Percentiles rank a stretch among this genome's conserved stretches.
phyloP scores from a whole-genome alignment of 92 coral and sea anemone genomes.

The Bergia sp. region DNA sequence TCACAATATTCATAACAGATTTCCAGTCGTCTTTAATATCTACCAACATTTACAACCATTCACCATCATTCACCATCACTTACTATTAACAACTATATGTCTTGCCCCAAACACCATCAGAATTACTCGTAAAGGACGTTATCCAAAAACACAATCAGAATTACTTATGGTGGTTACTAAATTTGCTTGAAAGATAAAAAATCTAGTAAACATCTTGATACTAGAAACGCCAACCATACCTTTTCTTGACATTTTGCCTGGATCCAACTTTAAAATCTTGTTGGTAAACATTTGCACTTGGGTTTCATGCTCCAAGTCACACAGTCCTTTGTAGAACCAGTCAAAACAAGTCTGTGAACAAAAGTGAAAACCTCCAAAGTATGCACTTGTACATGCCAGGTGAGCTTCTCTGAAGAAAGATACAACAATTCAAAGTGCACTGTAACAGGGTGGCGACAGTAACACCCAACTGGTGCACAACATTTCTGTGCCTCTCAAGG shows the following conservation, averaged over 20 bases:
- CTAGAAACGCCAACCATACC: constrained; percentile 43
- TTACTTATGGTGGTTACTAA: no score
- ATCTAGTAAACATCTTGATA: no score
- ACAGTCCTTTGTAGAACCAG: constrained; percentile 81
- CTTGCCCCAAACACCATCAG: neutral
- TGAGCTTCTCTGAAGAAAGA: no score
- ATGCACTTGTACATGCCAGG: neutral
- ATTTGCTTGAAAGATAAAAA: no score
- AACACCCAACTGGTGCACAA: no score
- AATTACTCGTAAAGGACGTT: no score
- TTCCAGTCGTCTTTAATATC: no score
- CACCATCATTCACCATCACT: neutral
- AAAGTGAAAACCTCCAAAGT: neutral
- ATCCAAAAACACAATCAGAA: neutral
- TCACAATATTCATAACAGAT: no score
- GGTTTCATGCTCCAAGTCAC: constrained; percentile 83
- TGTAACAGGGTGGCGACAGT: no score
- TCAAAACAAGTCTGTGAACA: constrained; percentile 75
- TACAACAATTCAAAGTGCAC: no score
- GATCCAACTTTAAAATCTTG: constrained; percentile 83
- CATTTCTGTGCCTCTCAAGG: no score
- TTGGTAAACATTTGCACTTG: constrained; percentile 80
- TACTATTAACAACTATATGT: no score
- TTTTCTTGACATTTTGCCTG: constrained; percentile 76
- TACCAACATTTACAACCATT: neutral